Conservation (phyloP, 2,797 vertebrate species). For the Gymnothorax javanicus region DNA sequence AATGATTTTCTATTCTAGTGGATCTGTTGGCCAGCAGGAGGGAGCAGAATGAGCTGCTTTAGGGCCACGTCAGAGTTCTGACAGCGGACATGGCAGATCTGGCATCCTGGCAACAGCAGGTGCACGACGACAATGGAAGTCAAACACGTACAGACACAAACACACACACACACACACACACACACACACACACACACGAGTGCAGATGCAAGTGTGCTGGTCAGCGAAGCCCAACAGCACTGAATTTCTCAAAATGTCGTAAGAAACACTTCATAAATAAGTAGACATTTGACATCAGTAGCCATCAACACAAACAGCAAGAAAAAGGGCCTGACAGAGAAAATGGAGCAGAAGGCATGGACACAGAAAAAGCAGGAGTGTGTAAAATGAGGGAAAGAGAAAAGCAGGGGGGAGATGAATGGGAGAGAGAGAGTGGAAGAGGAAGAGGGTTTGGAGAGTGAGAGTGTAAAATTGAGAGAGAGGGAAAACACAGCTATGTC, state of each 20-base stretch:
- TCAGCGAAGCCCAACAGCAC: not conserved
- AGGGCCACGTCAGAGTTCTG: slow-evolving; percentile 33
- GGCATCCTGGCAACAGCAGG: slow-evolving; percentile 1
- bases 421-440: not conserved
- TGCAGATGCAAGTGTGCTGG: slow-evolving; percentile 17
- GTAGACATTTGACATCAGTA: not conserved
- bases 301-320: slow-evolving; percentile 6
- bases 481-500: slow-evolving; percentile 17
- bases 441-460: not conserved
- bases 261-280: slow-evolving; percentile 14
- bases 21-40: not conserved
- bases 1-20: slow-evolving; percentile 37
- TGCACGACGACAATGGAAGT: not conserved
- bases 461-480: too few species aligned
- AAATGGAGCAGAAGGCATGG: not conserved
- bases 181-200: not conserved
- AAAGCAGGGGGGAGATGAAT: not conserved
- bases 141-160: not conserved
- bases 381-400: not conserved
- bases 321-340: slow-evolving; percentile 15
- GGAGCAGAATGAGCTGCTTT: slow-evolving; percentile 23
- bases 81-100: not conserved
- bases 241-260: slow-evolving; percentile 10
- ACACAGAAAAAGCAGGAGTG: not conserved
- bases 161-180: not conserved